These are phyloP conservation scores for Heliangelus exortis DNA, from an alignment of 2,797 vertebrate genomes.

Conservation along the genomic window DNA sequence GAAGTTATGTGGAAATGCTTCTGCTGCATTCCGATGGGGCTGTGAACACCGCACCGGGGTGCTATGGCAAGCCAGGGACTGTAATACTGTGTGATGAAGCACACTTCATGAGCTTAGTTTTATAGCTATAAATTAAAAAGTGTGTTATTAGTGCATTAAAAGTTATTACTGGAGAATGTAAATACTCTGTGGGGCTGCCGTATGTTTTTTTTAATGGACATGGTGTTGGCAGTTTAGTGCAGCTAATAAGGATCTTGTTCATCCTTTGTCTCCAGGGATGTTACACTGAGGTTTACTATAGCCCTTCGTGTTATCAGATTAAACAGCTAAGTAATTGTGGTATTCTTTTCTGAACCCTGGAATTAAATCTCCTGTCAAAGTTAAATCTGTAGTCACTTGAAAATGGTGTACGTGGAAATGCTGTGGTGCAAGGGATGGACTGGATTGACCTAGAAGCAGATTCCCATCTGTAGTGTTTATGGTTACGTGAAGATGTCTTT, in stretches of 20 bases:
- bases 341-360: conserved; percentile 21
- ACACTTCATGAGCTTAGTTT: conserved; percentile 32
- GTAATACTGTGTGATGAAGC: not conserved
- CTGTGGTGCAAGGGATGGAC: not conserved
- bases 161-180: conserved; percentile 41
- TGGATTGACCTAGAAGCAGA: conserved; percentile 56
- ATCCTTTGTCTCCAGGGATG: conserved; percentile 22
- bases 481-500: conserved; percentile 61
- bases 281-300: not conserved
- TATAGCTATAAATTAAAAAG: conserved; percentile 52
- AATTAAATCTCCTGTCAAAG: conserved; percentile 30
- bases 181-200: not conserved
- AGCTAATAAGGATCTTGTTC: conserved; percentile 30
- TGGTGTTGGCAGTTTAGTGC: not conserved
- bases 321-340: conserved; percentile 36
- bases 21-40: not conserved
- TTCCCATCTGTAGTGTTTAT: conserved; percentile 55
- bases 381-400: not conserved
- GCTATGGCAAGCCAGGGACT: not conserved
- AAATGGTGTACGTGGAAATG: not conserved
- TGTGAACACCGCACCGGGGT: not conserved
- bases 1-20: not conserved
- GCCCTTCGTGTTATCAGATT: conserved; percentile 43
- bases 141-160: conserved; percentile 37
- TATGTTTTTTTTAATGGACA: not conserved